Evolutionary conservation across 2,888 invertebrate species (phyloP), one percentile per base, ranked within the genome.

Genomic region (Tachina fera): DNA sequence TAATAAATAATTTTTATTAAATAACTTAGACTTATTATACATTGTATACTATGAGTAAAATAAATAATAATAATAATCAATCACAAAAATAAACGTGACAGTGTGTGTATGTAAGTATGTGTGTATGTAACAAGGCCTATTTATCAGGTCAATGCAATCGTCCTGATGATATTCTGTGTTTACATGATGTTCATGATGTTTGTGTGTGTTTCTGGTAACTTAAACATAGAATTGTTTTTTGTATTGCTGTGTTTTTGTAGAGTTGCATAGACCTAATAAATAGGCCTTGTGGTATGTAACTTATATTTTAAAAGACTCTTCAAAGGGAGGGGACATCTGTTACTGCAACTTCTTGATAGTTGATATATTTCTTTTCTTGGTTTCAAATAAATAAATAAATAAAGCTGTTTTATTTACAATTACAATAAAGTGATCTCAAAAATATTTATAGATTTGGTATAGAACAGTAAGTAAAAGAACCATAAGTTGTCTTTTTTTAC

Each of bases 391-490:
- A 31, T 22, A 22, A 31, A 31, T 31, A 31, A 87, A 88, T 89
- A 88, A 89, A 89, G 88, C 88, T 87, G 88, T 79, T 70, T 74
- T 88, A 89, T 89, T 77, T 88, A 89, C 88, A 88, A 65, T 75
- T 76, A 83, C 70, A 75, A 51, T 58, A 76, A 63, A 79, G 65
- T 65, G 70, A 51, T 65, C 63, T 74, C 41, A 71, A 83, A 87
- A 85, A 89, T 89, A 89, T 89, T 77, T 74, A 45, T 75, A 91
- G 91, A 91, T 92, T 92, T 92, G 92, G 92, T 92, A 89, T 91
- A 91, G 91, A 91, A 91, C 90, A 88, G 87, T 87, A 86, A 67
- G 31, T 31, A 31, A 67, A 80, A 61, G 79, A 85, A 74, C 47
- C 75, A 72, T 60, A 68, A 74, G 74, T n/a, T 51, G 49, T 49